Evolutionary conservation across 2,797 vertebrate species (phyloP), one percentile per base, ranked within the genome.

Genomic region (Pseudomugil gertrudae): DNA sequence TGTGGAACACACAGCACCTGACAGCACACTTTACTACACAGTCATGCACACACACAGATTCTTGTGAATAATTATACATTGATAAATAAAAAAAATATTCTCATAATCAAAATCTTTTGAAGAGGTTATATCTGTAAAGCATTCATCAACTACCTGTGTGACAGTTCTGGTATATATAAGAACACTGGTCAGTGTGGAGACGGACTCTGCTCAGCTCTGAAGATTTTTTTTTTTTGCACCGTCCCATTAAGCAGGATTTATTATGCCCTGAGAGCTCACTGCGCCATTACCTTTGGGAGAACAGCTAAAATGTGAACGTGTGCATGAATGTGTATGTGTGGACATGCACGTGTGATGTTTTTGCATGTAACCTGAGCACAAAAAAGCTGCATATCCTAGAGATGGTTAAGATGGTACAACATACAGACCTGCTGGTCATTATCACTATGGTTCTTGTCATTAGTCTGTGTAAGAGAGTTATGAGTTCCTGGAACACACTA

Each of bases 241-340:
- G 79, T 90, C 75, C 89, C 91, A 92, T 93, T 93, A 91, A 87
- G 76, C 87, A 87, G 86, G 89, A 93, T 92, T 92, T 90, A 91
- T 90, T 82, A 88, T 90, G 85, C 83, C 83, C 84, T 72, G 47
- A 81, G 89, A 89, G 84, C 84, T 87, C 79, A 75, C 85, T 85
- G 86, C 89, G 87, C 84, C 91, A 90, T 92, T 93, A 90, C 85
- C 86, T 91, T 89, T 89, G 76, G 84, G 81, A 83, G 70, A 85
- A 76, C 75, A 76, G 80, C 73, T 79, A 68, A 80, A 80, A 59
- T 54, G 19, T 77, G 45, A 69, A 63, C 69, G 56, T 63, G 27
- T 52, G 11, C 54, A 21, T 63, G 56, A 57, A 55, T 69, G 65
- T 69, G 68, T 67, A 57, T n/a, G 53, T 50, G 54, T 38, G 58